These are phyloP conservation scores for Muscicapa adusta DNA, from an alignment of 2,113 vertebrate genomes.

Conservation along the genomic window DNA sequence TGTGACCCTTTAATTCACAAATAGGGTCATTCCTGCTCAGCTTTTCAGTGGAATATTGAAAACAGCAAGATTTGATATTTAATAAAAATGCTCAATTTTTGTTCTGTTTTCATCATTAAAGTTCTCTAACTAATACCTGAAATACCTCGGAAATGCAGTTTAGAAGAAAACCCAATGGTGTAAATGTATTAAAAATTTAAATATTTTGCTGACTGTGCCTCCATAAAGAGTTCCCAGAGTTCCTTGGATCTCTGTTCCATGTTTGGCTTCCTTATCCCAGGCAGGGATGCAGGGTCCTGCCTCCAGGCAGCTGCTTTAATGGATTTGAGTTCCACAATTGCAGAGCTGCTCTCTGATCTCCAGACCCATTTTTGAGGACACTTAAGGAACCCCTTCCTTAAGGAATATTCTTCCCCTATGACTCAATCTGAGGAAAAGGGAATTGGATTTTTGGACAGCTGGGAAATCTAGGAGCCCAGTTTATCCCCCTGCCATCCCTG, in stretches of 20 bases:
- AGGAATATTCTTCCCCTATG: neutral
- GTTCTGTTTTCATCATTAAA: too few relatives aligned
- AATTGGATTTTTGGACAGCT: neutral
- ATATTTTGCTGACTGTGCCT: neutral
- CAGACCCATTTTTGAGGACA: neutral
- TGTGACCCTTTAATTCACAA: neutral
- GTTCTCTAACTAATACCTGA: neutral
- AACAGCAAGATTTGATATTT: neutral
- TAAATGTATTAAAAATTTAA: neutral
- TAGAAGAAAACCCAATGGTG: neutral
- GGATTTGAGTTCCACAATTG: neutral
- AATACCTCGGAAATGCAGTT: neutral
- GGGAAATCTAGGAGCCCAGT: neutral
- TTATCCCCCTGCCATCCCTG: neutral
- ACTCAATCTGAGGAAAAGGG: fast-evolving
- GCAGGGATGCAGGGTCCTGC: neutral
- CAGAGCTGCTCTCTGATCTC: neutral
- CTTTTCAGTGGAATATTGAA: neutral
- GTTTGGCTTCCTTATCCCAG: neutral
- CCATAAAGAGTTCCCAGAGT: neutral
- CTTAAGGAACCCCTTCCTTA: neutral
- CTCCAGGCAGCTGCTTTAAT: neutral
- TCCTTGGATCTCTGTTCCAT: neutral
- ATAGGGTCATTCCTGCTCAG: neutral
- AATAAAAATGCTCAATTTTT: neutral